Evolutionary conservation across 2,888 invertebrate species (phyloP).

Genomic region (Catotricha subobsoleta): DNA sequence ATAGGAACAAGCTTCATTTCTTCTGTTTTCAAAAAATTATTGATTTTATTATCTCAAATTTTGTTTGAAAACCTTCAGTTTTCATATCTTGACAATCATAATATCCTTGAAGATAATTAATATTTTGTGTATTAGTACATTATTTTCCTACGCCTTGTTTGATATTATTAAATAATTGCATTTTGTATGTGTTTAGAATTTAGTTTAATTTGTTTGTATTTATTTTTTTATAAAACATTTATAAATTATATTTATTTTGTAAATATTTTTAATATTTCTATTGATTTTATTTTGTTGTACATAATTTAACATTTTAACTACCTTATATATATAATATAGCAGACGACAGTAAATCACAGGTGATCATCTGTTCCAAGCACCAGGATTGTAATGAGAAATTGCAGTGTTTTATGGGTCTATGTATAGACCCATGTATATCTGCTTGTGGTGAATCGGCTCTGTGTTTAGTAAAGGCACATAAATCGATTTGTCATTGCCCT

Average conservation of each 20-base stretch:
- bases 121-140: too few relatives aligned
- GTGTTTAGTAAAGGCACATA: constrained; percentile 26
- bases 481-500: constrained; percentile 54
- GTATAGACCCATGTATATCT: constrained; percentile 26
- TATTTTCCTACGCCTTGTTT: too few relatives aligned
- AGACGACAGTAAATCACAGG: constrained; percentile 12
- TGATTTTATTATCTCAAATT: too few relatives aligned
- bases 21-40: neutral
- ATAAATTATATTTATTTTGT: constrained; percentile 6
- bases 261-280: constrained; percentile 10
- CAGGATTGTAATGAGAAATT: constrained; percentile 28
- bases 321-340: constrained; percentile 12
- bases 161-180: too few relatives aligned
- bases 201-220: neutral
- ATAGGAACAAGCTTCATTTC: neutral
- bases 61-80: too few relatives aligned
- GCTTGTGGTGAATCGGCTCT: constrained; percentile 25
- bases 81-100: too few relatives aligned
- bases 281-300: too few relatives aligned
- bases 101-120: too few relatives aligned
- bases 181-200: too few relatives aligned
- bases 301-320: constrained; percentile 10
- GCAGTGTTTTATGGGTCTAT: constrained; percentile 25
- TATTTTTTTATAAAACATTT: neutral
- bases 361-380: constrained; percentile 27